phyloP scores from a whole-genome alignment of 2,113 vertebrate genomes.

The Mola mola region DNA sequence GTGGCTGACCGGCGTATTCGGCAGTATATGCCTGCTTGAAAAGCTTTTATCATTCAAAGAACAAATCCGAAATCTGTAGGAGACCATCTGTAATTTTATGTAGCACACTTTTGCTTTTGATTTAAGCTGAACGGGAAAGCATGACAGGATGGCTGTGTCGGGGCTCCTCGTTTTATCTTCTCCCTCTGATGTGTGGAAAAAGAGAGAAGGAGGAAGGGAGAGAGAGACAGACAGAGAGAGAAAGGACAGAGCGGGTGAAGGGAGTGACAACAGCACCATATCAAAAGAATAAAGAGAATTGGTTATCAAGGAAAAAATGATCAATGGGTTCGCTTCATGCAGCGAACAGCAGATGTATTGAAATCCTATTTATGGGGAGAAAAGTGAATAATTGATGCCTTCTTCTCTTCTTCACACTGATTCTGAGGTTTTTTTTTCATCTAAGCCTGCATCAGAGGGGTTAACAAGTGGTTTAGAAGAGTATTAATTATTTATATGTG shows the following conservation, averaged over 20 bases:
- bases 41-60: constrained; percentile 37
- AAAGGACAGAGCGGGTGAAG: constrained; percentile 35
- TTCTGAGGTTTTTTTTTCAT: constrained; percentile 28
- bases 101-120: constrained; percentile 46
- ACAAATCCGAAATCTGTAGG: constrained; percentile 32
- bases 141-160: constrained; percentile 46
- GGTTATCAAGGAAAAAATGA: constrained; percentile 69
- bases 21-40: constrained; percentile 13
- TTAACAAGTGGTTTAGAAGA: constrained; percentile 63
- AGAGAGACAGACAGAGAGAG: constrained; percentile 26
- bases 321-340: constrained; percentile 66
- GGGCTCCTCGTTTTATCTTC: constrained; percentile 53
- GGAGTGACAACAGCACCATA: constrained; percentile 43
- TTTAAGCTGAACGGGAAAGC: constrained; percentile 53
- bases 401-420: constrained; percentile 48
- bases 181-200: constrained; percentile 58
- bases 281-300: constrained; percentile 69
- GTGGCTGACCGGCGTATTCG: constrained; percentile 1
- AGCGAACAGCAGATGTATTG: constrained; percentile 69
- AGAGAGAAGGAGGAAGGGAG: constrained; percentile 11
- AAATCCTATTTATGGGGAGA: constrained; percentile 66
- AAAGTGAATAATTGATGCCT: constrained; percentile 77
- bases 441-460: constrained; percentile 21
- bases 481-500: constrained; percentile 75
- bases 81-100: constrained; percentile 47